A percentile compares a stretch with the other conserved stretches of the same genome.
These are phyloP conservation scores for Neodiprion lecontei DNA, from an alignment of 1,140 invertebrate species.

Conservation along the genomic window DNA sequence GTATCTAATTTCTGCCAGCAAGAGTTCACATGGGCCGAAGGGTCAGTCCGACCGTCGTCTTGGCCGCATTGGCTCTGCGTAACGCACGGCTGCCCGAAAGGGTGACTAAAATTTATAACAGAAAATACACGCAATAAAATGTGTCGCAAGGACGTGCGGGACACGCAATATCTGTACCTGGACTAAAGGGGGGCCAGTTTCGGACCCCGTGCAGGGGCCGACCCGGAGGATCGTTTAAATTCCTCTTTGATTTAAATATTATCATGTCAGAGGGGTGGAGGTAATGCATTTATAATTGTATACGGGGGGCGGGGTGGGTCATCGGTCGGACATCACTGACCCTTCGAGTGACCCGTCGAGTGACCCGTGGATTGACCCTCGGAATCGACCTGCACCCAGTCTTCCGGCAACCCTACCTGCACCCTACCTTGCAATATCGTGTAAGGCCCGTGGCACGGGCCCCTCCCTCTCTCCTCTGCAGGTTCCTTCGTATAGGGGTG, in stretches of 20 bases:
- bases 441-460: constrained; percentile 45
- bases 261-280: constrained; percentile 50
- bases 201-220: constrained; percentile 9
- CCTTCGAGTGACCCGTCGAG: constrained; percentile 36
- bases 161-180: neutral
- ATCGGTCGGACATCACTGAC: constrained; percentile 58
- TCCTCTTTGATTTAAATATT: constrained; percentile 54
- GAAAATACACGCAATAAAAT: constrained; percentile 58
- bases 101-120: constrained; percentile 49
- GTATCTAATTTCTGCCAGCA: constrained; percentile 50
- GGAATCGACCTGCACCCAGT: constrained; percentile 33
- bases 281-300: constrained; percentile 61
- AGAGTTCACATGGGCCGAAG: constrained; percentile 34
- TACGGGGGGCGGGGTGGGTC: constrained; percentile 50
- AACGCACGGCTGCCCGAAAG: constrained; percentile 20
- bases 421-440: constrained; percentile 29
- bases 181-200: constrained; percentile 15
- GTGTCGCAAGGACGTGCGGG: constrained; percentile 5
- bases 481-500: constrained; percentile 28
- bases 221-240: constrained; percentile 25
- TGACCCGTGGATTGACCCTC: constrained; percentile 28
- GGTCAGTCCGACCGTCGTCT: constrained; percentile 14
- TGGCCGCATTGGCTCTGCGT: constrained; percentile 8
- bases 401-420: constrained; percentile 16
- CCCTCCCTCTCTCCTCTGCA: constrained; percentile 31